These are phyloP conservation scores for Brachyistius frenatus DNA, from an alignment of 2,113 vertebrate genomes.

Conservation along the genomic window DNA sequence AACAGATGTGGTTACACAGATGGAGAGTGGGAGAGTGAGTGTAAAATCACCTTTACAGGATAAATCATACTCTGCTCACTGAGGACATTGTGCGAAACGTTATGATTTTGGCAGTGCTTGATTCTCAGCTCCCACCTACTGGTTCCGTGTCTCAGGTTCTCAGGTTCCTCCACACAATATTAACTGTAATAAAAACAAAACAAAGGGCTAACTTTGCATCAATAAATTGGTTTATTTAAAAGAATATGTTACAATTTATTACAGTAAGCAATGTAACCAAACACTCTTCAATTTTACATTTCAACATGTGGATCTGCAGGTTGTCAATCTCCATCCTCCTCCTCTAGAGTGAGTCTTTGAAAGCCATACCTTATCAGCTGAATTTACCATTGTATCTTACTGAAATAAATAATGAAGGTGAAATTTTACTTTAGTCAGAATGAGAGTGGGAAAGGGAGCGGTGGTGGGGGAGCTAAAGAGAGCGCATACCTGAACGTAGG, in stretches of 20 bases:
- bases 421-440: slow-evolving; percentile 25
- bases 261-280: slow-evolving; percentile 89
- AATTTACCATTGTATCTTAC: slow-evolving; percentile 51
- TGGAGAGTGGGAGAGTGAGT: background rate
- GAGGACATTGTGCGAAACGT: background rate
- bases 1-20: slow-evolving; percentile 20
- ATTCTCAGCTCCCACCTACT: slow-evolving; percentile 3
- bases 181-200: background rate
- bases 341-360: background rate
- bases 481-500: slow-evolving; percentile 11
- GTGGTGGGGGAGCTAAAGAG: background rate
- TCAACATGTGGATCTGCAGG: slow-evolving; percentile 61
- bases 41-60: slow-evolving; percentile 30
- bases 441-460: background rate
- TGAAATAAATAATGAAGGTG: slow-evolving; percentile 71
- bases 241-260: slow-evolving; percentile 97
- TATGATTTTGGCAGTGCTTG: background rate
- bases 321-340: slow-evolving; percentile 33
- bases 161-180: too few relatives aligned
- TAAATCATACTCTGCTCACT: background rate
- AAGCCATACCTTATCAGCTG: slow-evolving; percentile 31
- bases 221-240: slow-evolving; percentile 97
- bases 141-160: too few relatives aligned
- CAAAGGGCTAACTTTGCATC: slow-evolving; percentile 71
- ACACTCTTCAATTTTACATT: slow-evolving; percentile 66